Conservation (phyloP, 2,888 invertebrate species). For the Agriopis aurantiaria region DNA sequence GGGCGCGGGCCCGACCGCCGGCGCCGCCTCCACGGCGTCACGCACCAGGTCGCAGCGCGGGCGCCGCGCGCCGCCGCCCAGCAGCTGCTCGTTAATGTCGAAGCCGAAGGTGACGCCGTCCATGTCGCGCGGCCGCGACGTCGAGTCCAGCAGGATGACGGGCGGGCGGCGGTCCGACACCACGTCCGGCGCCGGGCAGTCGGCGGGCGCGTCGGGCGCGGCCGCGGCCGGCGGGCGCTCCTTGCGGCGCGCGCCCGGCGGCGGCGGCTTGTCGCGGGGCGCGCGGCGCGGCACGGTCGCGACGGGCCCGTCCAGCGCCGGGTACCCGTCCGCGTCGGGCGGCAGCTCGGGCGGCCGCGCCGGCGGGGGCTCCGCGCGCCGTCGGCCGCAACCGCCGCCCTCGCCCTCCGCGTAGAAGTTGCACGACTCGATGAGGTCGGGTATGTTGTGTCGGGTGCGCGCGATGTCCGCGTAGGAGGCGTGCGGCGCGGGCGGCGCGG, state of each 20-base stretch:
- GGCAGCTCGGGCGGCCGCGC: slow-evolving; percentile 64
- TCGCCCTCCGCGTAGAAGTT: slow-evolving; percentile 79
- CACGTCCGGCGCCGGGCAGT: slow-evolving; percentile 74
- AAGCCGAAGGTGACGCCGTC: slow-evolving; percentile 93
- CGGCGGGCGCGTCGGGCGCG: slow-evolving; percentile 66
- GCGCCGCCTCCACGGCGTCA: slow-evolving; percentile 53
- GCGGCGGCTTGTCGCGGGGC: slow-evolving; percentile 39
- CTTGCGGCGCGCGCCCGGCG: slow-evolving; percentile 44
- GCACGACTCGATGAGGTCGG: slow-evolving; percentile 83
- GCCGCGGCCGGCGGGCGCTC: slow-evolving; percentile 46
- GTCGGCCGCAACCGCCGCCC: slow-evolving; percentile 36
- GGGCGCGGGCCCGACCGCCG: slow-evolving; percentile 48
- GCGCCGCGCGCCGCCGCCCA: slow-evolving; percentile 75
- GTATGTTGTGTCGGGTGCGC: slow-evolving; percentile 83
- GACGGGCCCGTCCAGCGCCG: slow-evolving; percentile 44
- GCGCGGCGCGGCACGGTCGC: slow-evolving; percentile 15
- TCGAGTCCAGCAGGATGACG: slow-evolving; percentile 90
- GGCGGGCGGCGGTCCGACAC: slow-evolving; percentile 87
- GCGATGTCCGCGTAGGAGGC: slow-evolving; percentile 95
- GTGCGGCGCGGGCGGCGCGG: slow-evolving; percentile 87
- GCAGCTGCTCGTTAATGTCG: slow-evolving; percentile 91
- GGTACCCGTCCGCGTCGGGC: slow-evolving; percentile 30
- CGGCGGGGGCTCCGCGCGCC: slow-evolving; percentile 33
- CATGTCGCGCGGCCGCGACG: slow-evolving; percentile 80
- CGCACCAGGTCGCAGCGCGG: slow-evolving; percentile 67